Evolutionary conservation across 37 sponge, comb jelly and placozoan genomes (phyloP).

Genomic region (Lycopodina hypogea): DNA sequence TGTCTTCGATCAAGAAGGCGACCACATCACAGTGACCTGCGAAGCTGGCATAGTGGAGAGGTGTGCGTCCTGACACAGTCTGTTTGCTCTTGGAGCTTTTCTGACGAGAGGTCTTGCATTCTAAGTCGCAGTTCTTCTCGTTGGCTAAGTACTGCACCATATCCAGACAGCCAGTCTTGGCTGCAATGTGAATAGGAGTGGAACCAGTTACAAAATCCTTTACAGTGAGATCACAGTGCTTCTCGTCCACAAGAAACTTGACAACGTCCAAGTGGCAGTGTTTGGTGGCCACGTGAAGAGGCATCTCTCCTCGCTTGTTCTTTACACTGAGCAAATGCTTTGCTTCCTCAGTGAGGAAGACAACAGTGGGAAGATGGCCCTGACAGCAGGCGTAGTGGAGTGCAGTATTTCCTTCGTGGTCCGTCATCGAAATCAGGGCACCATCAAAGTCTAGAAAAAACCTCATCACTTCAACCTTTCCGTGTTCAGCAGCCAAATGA

Average conservation of each 20-base stretch:
- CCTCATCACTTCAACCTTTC: constrained; percentile 7
- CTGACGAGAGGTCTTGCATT: constrained; percentile 10
- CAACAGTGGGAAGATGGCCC: constrained; percentile 7
- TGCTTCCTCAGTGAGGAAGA: constrained; percentile 3
- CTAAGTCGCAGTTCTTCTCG: constrained; percentile 11
- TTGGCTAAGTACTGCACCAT: constrained; percentile 21
- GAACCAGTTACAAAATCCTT: not conserved
- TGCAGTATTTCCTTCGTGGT: constrained; percentile 28
- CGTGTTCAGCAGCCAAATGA: constrained; percentile 12
- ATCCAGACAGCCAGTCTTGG: constrained; percentile 17
- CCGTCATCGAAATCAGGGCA: not conserved
- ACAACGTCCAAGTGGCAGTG: constrained; percentile 15
- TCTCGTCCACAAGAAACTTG: constrained; percentile 29
- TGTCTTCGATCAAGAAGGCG: constrained; percentile 12
- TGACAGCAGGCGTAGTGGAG: constrained; percentile 14
- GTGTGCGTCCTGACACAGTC: constrained; percentile 5
- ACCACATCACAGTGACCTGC: constrained; percentile 30
- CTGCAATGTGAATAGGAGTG: constrained; percentile 23
- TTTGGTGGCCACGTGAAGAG: constrained; percentile 63
- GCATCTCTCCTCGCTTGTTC: constrained; percentile 53
- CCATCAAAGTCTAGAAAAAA: not conserved
- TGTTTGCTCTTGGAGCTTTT: not conserved
- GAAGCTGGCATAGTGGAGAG: constrained; percentile 35
- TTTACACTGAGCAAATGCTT: not conserved
- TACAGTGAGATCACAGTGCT: constrained; percentile 8